A percentile compares a stretch with the other conserved stretches of the same genome.
Evolutionary conservation across 1,140 invertebrate genomes (phyloP).

Genomic region (Psilanteris sp.): DNA sequence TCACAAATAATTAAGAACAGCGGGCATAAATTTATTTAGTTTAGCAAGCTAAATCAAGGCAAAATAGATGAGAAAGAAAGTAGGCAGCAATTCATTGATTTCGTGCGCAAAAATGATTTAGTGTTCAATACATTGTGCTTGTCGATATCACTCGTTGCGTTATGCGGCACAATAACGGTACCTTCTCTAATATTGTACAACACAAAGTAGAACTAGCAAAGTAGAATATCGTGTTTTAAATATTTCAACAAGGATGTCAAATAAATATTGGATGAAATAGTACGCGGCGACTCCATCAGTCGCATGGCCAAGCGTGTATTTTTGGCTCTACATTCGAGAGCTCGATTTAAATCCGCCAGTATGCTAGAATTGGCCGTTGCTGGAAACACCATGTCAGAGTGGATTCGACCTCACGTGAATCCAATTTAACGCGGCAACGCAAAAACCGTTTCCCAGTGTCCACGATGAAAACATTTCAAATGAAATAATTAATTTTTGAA

Average conservation of each 20-base stretch:
- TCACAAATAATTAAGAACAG: constrained; percentile 46
- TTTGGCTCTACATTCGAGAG: constrained; percentile 63
- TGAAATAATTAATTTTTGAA: constrained; percentile 48
- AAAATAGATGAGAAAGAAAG: constrained; percentile 55
- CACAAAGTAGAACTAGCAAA: constrained; percentile 57
- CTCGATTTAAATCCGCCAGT: constrained; percentile 61
- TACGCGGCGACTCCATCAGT: constrained; percentile 57
- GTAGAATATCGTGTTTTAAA: constrained; percentile 64
- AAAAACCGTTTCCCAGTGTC: constrained; percentile 22
- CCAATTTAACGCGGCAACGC: constrained; percentile 58
- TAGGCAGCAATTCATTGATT: constrained; percentile 63
- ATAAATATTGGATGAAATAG: constrained; percentile 64
- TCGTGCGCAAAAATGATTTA: constrained; percentile 61
- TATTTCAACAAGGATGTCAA: constrained; percentile 60
- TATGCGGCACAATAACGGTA: constrained; percentile 63
- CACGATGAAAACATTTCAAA: constrained; percentile 54
- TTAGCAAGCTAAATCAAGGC: constrained; percentile 42
- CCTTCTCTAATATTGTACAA: constrained; percentile 59
- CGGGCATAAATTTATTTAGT: constrained; percentile 39
- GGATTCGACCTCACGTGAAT: constrained; percentile 56
- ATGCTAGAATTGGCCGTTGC: constrained; percentile 60
- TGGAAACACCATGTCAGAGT: constrained; percentile 57
- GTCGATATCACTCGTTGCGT: constrained; percentile 65
- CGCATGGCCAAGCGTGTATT: constrained; percentile 61
- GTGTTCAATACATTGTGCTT: constrained; percentile 58